Evolutionary conservation across 2,797 vertebrate genomes (phyloP).

Genomic region (Orientallactaga sibirica): DNA sequence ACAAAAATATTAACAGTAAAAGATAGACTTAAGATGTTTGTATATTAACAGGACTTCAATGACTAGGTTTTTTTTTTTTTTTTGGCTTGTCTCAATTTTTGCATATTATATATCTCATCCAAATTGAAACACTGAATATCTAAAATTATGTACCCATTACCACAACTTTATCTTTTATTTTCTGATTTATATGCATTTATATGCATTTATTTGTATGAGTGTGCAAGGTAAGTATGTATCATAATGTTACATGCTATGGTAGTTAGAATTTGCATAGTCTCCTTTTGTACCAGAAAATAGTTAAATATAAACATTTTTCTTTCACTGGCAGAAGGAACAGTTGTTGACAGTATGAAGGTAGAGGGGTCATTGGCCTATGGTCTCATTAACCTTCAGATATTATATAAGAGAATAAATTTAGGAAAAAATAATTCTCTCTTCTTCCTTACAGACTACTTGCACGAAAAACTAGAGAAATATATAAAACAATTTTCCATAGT

Average conservation of each 20-base stretch:
- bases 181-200: not conserved
- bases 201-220: not conserved
- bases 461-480: constrained; percentile 95
- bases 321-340: not conserved
- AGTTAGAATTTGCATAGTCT: constrained; percentile 20
- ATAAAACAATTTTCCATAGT: constrained; percentile 94
- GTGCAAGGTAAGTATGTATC: not conserved
- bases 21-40: constrained; percentile 8
- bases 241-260: not conserved
- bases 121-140: not conserved
- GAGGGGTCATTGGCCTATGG: not conserved
- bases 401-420: constrained; percentile 68
- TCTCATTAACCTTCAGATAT: constrained; percentile 36
- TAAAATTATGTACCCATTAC: constrained; percentile 10
- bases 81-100: constrained; percentile 17
- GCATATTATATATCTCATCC: constrained; percentile 32
- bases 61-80: not conserved
- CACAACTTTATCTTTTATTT: constrained; percentile 16
- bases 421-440: constrained; percentile 64
- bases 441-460: constrained; percentile 92
- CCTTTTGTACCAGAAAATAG: not conserved
- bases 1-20: not conserved
- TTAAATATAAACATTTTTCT: constrained; percentile 18
- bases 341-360: constrained; percentile 2
- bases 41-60: not conserved